Percentiles rank a stretch among this genome's conserved stretches.
Conservation (phyloP, 2,888 invertebrate genomes). For the Sepiola atlantica region DNA sequence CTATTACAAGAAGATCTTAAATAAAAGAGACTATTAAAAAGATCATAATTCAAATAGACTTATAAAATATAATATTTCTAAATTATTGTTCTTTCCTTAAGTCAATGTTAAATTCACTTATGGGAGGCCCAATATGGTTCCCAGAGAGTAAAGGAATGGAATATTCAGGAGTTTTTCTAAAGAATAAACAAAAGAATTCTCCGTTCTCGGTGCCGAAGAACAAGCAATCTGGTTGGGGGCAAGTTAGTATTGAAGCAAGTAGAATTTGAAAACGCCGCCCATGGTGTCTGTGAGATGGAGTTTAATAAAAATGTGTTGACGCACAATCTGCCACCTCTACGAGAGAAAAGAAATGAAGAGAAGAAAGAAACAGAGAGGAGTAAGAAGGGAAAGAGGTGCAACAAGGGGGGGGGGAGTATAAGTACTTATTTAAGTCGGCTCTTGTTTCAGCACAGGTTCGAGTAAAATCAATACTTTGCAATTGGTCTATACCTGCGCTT, state of each 20-base stretch:
- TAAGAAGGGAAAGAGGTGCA: no score
- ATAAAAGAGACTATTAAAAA: neutral
- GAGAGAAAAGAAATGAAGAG: no score
- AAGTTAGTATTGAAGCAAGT: neutral
- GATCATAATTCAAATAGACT: neutral
- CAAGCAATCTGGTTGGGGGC: neutral
- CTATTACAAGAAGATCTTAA: neutral
- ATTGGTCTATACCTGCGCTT: neutral
- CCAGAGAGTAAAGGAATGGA: neutral
- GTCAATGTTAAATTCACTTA: neutral
- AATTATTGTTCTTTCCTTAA: neutral
- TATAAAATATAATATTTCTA: neutral
- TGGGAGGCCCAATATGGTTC: neutral
- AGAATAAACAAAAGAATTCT: neutral
- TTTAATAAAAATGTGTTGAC: neutral
- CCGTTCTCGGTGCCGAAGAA: neutral
- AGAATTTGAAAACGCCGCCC: neutral
- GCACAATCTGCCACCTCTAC: neutral
- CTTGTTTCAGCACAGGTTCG: conserved; percentile 13
- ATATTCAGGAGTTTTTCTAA: neutral
- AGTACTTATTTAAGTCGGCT: neutral
- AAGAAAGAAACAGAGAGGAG: no score
- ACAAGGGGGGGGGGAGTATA: neutral
- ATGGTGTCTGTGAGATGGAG: neutral
- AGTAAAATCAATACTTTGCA: conserved; percentile 22